These are phyloP conservation scores for Cyclura pinguis DNA, from an alignment of 2,797 vertebrate species.

Conservation along the genomic window DNA sequence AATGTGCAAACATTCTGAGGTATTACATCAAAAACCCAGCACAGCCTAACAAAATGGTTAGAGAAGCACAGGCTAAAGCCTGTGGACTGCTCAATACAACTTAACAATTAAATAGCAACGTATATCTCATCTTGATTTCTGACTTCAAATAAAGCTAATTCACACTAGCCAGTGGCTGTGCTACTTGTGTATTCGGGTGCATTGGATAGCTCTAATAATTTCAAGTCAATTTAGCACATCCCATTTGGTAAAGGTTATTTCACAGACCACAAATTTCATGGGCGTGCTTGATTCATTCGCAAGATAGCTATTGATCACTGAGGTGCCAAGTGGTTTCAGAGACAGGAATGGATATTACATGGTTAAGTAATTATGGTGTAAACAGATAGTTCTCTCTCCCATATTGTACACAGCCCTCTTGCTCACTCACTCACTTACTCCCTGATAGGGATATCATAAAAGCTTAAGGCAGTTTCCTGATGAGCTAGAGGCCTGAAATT, in stretches of 20 bases:
- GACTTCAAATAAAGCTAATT: constrained; percentile 27
- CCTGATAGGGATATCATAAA: constrained; percentile 24
- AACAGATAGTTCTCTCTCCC: constrained; percentile 59
- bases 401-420: constrained; percentile 3
- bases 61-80: not conserved
- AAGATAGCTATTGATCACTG: constrained; percentile 66
- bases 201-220: constrained; percentile 49
- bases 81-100: not conserved
- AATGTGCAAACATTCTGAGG: not conserved
- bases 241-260: constrained; percentile 64
- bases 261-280: constrained; percentile 63
- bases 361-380: constrained; percentile 60
- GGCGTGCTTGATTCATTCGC: constrained; percentile 52
- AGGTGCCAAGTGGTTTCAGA: constrained; percentile 57
- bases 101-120: not conserved
- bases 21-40: not conserved
- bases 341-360: constrained; percentile 61
- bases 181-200: constrained; percentile 27
- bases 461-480: not conserved
- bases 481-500: not conserved
- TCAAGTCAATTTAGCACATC: constrained; percentile 61
- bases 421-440: not conserved
- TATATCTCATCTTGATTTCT: constrained; percentile 35
- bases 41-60: not conserved
- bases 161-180: not conserved